A percentile compares a stretch with the other conserved stretches of the same genome.
Conservation (phyloP, 1,140 invertebrate genomes). For the Cyclina sinensis region DNA sequence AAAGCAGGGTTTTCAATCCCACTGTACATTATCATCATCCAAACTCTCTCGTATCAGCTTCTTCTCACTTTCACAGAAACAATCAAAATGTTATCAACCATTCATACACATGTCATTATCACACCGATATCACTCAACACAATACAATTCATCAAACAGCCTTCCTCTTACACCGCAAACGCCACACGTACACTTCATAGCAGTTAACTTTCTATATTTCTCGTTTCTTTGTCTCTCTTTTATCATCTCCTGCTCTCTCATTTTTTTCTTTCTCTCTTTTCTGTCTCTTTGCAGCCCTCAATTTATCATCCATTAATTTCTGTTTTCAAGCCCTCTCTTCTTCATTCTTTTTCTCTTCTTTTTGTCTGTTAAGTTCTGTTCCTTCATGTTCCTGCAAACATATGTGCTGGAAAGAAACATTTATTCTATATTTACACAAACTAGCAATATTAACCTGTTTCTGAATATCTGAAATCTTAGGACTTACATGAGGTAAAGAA, state of each 20-base stretch:
- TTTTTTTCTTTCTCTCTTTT: neutral
- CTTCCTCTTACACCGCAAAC: conserved; percentile 22
- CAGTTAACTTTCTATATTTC: neutral
- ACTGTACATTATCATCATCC: neutral
- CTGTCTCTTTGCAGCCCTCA: neutral
- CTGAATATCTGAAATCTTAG: too few species aligned
- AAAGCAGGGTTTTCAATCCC: neutral
- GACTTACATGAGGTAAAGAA: too few species aligned
- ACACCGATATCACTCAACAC: conserved; percentile 8
- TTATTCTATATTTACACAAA: too few species aligned
- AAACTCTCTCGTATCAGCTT: neutral
- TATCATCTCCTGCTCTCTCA: neutral
- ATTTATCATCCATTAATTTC: neutral
- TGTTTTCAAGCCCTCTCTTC: neutral
- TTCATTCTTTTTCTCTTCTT: neutral
- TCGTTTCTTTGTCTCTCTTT: neutral
- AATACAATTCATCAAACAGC: neutral
- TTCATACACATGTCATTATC: neutral
- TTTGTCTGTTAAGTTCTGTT: neutral
- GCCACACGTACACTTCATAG: neutral
- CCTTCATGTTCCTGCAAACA: neutral
- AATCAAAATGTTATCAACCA: conserved; percentile 9
- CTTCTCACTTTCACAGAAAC: neutral
- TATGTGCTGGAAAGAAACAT: too few species aligned
- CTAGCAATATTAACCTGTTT: too few species aligned